These are phyloP conservation scores for Pseudomyrmex pallidus DNA, from an alignment of 1,140 invertebrate species.

Conservation along the genomic window DNA sequence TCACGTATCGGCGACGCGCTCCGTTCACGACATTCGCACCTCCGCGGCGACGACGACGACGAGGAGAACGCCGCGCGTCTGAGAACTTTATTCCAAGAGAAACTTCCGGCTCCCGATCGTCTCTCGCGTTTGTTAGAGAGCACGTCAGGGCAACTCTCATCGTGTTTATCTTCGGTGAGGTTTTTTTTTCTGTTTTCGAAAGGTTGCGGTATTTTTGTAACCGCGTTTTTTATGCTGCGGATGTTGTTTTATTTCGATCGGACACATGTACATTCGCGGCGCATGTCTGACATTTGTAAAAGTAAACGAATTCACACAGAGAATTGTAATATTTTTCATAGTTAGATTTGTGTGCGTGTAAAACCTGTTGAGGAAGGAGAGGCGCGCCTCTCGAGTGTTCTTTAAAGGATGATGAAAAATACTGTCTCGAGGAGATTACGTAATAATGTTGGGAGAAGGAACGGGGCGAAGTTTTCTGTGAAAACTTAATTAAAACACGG, in stretches of 20 bases:
- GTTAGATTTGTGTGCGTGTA: not conserved
- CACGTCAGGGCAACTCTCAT: not conserved
- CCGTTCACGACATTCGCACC: conserved; percentile 55
- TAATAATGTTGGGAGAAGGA: not conserved
- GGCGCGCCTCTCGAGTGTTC: no score
- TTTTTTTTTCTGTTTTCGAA: no score
- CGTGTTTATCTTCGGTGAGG: no score
- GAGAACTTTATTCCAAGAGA: conserved; percentile 7
- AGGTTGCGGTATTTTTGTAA: no score
- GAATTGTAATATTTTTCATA: no score
- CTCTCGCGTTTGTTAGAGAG: not conserved
- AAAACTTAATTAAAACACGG: conserved; percentile 26
- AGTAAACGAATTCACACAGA: no score
- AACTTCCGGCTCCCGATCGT: not conserved
- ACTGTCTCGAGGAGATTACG: not conserved
- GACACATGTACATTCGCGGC: no score
- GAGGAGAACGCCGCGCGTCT: not conserved
- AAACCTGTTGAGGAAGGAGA: not conserved
- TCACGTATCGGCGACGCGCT: conserved; percentile 32
- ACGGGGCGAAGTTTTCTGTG: not conserved
- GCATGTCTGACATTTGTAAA: no score
- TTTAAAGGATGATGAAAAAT: not conserved
- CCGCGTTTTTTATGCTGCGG: no score
- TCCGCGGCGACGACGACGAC: no score
- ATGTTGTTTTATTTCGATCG: no score